A percentile compares a stretch with the other conserved stretches of the same genome.
phyloP scores from a whole-genome alignment of 2,113 vertebrate genomes.

The Antechinus stuartii region DNA sequence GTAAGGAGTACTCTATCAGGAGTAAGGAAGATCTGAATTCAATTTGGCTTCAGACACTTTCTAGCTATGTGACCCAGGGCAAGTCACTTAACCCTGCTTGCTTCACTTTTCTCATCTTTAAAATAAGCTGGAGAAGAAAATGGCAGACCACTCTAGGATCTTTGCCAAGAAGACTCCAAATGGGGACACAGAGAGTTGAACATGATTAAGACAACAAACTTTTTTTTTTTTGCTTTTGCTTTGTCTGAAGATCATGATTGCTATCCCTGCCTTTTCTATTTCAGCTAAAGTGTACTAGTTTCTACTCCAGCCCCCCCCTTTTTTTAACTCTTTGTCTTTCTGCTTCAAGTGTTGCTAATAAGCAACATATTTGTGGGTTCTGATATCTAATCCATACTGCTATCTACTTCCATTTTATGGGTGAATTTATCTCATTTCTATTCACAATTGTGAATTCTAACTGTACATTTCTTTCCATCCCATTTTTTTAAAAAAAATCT shows the following conservation, averaged over 20 bases:
- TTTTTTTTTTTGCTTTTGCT: background rate
- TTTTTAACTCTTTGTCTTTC: background rate
- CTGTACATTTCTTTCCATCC: background rate
- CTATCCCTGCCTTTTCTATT: background rate
- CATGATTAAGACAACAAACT: background rate
- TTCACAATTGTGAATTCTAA: background rate
- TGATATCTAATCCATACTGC: background rate
- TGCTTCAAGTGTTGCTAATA: background rate
- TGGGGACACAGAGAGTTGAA: background rate
- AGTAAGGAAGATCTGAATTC: background rate
- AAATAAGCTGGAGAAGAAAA: background rate
- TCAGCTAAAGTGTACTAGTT: background rate
- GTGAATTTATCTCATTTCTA: background rate
- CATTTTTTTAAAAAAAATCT: background rate
- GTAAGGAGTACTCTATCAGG: background rate
- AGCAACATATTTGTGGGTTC: background rate
- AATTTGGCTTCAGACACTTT: background rate
- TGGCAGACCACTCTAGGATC: background rate
- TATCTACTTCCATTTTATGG: background rate
- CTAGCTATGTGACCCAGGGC: background rate
- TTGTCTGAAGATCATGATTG: background rate
- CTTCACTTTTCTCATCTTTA: background rate
- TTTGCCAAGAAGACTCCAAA: background rate
- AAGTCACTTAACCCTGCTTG: background rate
- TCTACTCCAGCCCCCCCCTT: background rate